phyloP scores from a whole-genome alignment of 1,140 invertebrate species.

The Bombus soroeensis region DNA sequence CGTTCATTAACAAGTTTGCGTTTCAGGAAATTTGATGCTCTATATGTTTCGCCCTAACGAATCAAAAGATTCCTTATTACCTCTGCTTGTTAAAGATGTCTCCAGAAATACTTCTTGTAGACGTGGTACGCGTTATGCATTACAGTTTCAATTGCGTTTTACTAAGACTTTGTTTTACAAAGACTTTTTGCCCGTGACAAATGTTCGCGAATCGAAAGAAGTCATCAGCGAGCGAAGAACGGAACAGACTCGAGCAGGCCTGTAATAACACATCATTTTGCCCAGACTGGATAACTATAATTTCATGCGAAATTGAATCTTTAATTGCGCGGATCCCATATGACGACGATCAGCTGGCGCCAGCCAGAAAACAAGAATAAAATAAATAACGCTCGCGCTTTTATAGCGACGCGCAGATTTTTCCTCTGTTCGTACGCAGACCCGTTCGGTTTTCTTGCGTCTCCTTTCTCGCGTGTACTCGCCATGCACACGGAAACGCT shows the following conservation, averaged over 20 bases:
- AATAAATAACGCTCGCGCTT: background rate
- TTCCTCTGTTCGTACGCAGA: background rate
- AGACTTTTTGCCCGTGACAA: conserved; percentile 13
- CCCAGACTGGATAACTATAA: conserved; percentile 50
- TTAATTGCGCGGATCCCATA: conserved; percentile 39
- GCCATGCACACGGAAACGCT: conserved; percentile 30
- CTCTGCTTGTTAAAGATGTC: too few species aligned
- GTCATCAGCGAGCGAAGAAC: background rate
- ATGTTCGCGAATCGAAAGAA: background rate
- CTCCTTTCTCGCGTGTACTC: background rate
- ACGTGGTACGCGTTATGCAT: too few species aligned
- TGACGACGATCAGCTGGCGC: conserved; percentile 43
- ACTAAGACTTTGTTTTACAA: background rate
- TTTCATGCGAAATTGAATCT: conserved; percentile 55
- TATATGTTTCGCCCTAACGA: accelerated
- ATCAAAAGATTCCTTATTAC: too few species aligned
- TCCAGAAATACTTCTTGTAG: background rate
- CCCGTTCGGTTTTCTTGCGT: conserved; percentile 13
- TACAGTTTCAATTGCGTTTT: too few species aligned
- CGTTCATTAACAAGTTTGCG: too few species aligned
- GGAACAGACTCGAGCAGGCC: conserved; percentile 9
- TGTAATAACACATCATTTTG: conserved; percentile 62
- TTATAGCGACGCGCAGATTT: background rate
- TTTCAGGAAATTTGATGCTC: too few species aligned
- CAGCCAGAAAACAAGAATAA: conserved; percentile 48